Percentiles rank a stretch among this genome's conserved stretches.
phyloP scores from a whole-genome alignment of 2,797 vertebrate genomes.

The Chaenodraco wilsoni region DNA sequence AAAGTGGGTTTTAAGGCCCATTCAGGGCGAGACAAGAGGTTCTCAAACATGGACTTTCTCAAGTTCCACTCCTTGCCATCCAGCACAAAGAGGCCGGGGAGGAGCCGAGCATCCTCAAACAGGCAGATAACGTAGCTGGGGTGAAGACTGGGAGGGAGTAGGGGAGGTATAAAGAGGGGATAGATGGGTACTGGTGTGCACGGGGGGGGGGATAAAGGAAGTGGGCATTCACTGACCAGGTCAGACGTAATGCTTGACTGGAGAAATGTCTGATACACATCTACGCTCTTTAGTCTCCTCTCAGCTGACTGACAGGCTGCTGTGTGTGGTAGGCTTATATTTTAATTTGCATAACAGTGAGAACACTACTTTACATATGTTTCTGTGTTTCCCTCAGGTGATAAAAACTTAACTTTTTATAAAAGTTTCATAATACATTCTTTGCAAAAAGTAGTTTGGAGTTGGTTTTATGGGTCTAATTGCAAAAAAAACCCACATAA shows the following conservation, averaged over 20 bases:
- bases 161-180: conserved; percentile 20
- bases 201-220: neutral
- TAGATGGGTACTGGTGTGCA: conserved; percentile 17
- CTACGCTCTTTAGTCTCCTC: conserved; percentile 68
- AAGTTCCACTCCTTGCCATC: conserved; percentile 65
- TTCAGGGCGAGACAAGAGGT: conserved; percentile 65
- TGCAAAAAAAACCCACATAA: neutral
- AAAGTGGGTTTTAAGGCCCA: conserved; percentile 50
- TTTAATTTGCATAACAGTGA: conserved; percentile 17
- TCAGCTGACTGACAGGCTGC: conserved; percentile 70
- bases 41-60: conserved; percentile 76
- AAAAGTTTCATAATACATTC: too few relatives aligned
- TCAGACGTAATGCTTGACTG: conserved; percentile 77
- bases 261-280: conserved; percentile 76
- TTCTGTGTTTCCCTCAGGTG: neutral
- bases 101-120: conserved; percentile 64
- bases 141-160: conserved; percentile 9
- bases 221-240: conserved; percentile 68
- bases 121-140: conserved; percentile 60
- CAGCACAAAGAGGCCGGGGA: conserved; percentile 60
- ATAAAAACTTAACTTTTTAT: neutral
- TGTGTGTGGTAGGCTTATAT: conserved; percentile 14
- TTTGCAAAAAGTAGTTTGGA: neutral
- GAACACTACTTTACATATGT: conserved; percentile 4
- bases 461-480: neutral